A percentile compares a stretch with the other conserved stretches of the same genome.
Evolutionary conservation across 2,113 vertebrate genomes (phyloP).

Genomic region (Myocastor coypus): DNA sequence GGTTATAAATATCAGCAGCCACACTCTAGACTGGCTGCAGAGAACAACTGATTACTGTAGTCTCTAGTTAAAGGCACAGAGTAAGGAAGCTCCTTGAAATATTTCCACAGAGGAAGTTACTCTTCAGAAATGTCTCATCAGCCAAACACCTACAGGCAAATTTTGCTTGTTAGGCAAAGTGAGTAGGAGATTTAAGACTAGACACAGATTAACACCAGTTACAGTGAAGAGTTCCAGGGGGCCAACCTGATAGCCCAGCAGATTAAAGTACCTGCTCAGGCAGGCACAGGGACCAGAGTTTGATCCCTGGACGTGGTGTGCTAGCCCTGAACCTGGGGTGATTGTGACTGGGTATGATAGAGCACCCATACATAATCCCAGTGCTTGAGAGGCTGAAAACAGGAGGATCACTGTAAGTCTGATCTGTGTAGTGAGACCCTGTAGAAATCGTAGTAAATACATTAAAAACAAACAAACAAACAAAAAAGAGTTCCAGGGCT

Average conservation of each 20-base stretch:
- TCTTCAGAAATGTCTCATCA: conserved; percentile 67
- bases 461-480: too few relatives aligned
- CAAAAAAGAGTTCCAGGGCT: background rate
- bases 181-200: background rate
- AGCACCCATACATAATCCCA: too few relatives aligned
- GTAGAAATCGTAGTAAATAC: too few relatives aligned
- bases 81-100: conserved; percentile 59
- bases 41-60: conserved; percentile 78
- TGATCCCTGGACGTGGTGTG: too few relatives aligned
- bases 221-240: conserved; percentile 45
- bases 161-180: conserved; percentile 51
- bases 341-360: too few relatives aligned
- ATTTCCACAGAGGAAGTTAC: conserved; percentile 70
- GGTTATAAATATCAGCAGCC: conserved; percentile 87
- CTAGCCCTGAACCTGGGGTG: too few relatives aligned
- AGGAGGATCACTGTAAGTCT: too few relatives aligned
- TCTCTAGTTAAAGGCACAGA: conserved; percentile 64
- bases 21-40: conserved; percentile 71
- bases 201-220: conserved; percentile 29
- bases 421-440: too few relatives aligned
- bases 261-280: too few relatives aligned
- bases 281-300: too few relatives aligned
- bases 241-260: too few relatives aligned
- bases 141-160: conserved; percentile 50
- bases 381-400: too few relatives aligned